phyloP scores from a whole-genome alignment of 2,888 invertebrate species.

The Willowsia nigromaculata region DNA sequence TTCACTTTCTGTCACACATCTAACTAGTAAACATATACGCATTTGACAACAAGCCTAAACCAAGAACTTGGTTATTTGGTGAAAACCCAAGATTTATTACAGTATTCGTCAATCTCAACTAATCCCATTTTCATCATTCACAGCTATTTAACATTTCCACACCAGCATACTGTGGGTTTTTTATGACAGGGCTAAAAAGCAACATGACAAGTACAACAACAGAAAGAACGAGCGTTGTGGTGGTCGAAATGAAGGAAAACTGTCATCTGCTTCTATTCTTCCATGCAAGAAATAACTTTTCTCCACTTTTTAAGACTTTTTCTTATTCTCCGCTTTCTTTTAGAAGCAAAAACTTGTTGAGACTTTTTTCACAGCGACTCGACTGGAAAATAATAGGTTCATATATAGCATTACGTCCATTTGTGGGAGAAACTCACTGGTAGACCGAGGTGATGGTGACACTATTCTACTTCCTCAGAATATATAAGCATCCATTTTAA shows the following conservation, averaged over 20 bases:
- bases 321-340: neutral
- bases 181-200: neutral
- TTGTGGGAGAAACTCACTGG: too few relatives aligned
- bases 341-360: neutral
- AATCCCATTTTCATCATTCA: neutral
- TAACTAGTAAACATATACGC: neutral
- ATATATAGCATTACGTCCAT: neutral
- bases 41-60: neutral
- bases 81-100: constrained; percentile 22
- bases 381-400: neutral
- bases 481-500: too few relatives aligned
- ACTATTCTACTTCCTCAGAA: too few relatives aligned
- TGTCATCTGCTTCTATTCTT: neutral
- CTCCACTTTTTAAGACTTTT: neutral
- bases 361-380: neutral
- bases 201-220: neutral
- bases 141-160: neutral
- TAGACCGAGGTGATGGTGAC: too few relatives aligned
- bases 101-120: neutral
- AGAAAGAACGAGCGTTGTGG: neutral
- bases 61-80: neutral
- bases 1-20: neutral
- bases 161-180: neutral
- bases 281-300: neutral
- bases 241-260: neutral